Conservation (phyloP, 2,113 vertebrate genomes). For the Cochlearius cochlearius region DNA sequence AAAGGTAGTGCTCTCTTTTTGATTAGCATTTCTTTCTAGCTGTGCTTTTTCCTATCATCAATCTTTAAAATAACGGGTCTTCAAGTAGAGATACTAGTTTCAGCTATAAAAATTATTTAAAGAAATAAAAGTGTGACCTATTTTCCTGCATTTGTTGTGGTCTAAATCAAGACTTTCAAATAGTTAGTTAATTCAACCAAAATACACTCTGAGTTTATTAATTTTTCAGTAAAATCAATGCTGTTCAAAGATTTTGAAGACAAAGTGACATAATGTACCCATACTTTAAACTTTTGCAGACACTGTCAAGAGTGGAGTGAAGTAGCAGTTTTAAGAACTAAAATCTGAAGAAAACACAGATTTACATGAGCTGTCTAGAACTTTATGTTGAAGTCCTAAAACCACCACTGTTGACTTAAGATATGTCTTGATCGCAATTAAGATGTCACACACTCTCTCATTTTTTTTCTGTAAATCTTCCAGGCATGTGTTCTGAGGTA, state of each 20-base stretch:
- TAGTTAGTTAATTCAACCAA: slow-evolving; percentile 27
- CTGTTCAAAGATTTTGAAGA: slow-evolving; percentile 25
- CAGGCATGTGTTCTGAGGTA: background rate
- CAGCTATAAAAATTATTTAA: background rate
- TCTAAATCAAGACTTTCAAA: slow-evolving; percentile 16
- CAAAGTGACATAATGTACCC: background rate
- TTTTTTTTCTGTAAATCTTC: background rate
- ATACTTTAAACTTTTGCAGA: slow-evolving; percentile 58
- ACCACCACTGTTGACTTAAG: background rate
- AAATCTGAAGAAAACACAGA: slow-evolving; percentile 16
- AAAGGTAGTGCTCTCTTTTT: background rate
- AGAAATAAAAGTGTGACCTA: background rate
- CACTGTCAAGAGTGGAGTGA: slow-evolving; percentile 38
- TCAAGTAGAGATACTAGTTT: slow-evolving; percentile 7
- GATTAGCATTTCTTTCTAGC: background rate
- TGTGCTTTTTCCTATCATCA: background rate
- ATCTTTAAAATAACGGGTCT: background rate
- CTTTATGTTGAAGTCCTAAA: background rate
- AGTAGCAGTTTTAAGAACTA: slow-evolving; percentile 17
- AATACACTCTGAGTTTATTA: background rate
- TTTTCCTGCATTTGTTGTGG: background rate
- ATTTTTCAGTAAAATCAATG: slow-evolving; percentile 32
- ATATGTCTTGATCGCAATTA: background rate
- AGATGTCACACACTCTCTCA: background rate
- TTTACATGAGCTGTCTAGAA: background rate